phyloP scores from a whole-genome alignment of 2,797 vertebrate species.

The Chelon labrosus region DNA sequence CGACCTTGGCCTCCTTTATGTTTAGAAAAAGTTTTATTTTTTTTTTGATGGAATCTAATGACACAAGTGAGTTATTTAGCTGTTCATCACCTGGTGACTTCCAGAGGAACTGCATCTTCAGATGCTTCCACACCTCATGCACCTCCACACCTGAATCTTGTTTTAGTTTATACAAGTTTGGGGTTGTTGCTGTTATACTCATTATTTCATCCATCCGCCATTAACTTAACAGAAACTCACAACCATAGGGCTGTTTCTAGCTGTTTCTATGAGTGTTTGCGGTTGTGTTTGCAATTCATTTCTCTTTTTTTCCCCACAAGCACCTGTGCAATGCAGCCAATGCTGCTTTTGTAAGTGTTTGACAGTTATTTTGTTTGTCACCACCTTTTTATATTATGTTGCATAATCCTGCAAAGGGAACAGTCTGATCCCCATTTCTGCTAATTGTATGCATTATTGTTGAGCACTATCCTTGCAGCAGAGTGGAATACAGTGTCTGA shows the following conservation, averaged over 20 bases:
- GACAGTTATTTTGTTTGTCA: no score
- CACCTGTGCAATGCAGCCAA: no score
- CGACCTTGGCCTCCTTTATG: no score
- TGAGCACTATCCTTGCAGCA: not conserved
- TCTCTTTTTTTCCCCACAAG: not conserved
- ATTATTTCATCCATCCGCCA: not conserved
- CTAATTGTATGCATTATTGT: conserved; percentile 19
- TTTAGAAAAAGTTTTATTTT: no score
- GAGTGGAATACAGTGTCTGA: not conserved
- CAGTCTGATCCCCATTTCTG: conserved; percentile 8
- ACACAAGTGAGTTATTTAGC: no score
- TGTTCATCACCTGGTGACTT: no score
- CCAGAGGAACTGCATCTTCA: not conserved
- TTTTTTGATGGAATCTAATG: no score
- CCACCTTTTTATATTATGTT: not conserved
- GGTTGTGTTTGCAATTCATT: no score
- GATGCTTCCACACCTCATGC: no score
- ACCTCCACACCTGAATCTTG: not conserved
- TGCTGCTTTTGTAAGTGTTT: no score
- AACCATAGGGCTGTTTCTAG: not conserved
- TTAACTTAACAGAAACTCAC: no score
- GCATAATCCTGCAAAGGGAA: conserved; percentile 22
- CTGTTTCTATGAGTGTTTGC: no score
- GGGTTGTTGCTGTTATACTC: not conserved
- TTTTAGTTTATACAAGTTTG: not conserved